Evolutionary conservation across 2,797 vertebrate genomes (phyloP).

Genomic region (Phataginus tricuspis): DNA sequence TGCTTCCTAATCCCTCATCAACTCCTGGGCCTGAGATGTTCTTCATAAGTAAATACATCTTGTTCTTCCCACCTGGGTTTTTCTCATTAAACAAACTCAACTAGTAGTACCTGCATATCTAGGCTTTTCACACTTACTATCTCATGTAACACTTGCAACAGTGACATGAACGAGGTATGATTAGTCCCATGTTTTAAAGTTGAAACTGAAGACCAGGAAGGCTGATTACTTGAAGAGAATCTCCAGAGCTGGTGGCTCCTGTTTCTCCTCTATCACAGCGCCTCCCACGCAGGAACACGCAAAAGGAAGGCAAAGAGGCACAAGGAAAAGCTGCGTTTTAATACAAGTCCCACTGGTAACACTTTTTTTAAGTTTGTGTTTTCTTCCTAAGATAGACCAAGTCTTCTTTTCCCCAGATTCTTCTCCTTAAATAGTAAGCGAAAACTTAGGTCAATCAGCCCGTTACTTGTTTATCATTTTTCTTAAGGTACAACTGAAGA

Average conservation of each 20-base stretch:
- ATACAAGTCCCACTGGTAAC: not conserved
- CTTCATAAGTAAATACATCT: not conserved
- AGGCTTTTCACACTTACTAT: not conserved
- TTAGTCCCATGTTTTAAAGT: not conserved
- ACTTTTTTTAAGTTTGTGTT: not conserved
- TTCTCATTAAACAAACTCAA: not conserved
- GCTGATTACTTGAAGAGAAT: not conserved
- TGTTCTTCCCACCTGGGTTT: not conserved
- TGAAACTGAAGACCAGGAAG: not conserved
- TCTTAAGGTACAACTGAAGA: not conserved
- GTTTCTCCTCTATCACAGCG: not conserved
- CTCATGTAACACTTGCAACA: not conserved
- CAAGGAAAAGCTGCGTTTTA: not conserved
- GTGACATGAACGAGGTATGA: accelerated
- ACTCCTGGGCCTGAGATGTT: not conserved
- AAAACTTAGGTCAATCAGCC: not conserved
- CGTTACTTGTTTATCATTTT: not conserved
- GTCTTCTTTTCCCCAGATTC: not conserved
- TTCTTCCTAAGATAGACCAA: not conserved
- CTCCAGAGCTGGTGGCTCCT: not conserved
- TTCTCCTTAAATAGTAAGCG: not conserved
- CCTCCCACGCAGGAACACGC: too few species aligned
- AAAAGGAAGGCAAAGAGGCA: accelerated
- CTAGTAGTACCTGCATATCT: too few species aligned
- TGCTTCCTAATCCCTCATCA: not conserved